A percentile compares a stretch with the other conserved stretches of the same genome.
These are phyloP conservation scores for Eurytoma californica DNA, from an alignment of 2,888 invertebrate species.

Conservation along the genomic window DNA sequence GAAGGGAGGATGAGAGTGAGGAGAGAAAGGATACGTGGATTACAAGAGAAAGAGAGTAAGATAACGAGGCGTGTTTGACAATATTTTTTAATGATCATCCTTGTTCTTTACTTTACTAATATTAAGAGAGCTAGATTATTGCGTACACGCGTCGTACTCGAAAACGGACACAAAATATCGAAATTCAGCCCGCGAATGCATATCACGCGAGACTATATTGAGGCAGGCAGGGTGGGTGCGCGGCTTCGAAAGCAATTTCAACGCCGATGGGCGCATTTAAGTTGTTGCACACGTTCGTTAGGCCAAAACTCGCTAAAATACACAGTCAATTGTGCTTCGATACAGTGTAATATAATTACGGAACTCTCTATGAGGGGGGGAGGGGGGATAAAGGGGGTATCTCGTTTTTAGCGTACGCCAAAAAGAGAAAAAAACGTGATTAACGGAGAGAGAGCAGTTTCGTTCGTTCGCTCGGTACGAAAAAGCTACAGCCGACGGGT, in stretches of 20 bases:
- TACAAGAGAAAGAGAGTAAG: constrained; percentile 24
- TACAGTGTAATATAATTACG: constrained; percentile 50
- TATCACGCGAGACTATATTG: no score
- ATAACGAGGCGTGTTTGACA: constrained; percentile 17
- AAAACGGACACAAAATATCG: not conserved
- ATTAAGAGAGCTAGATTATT: not conserved
- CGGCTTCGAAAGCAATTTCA: constrained; percentile 48
- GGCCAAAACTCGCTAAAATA: constrained; percentile 67
- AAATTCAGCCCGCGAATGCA: not conserved
- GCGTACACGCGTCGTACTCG: constrained; percentile 9
- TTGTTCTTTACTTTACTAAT: not conserved
- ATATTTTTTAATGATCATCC: not conserved
- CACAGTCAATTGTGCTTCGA: constrained; percentile 68
- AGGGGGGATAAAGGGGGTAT: no score
- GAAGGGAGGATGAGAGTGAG: no score
- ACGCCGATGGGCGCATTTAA: constrained; percentile 45
- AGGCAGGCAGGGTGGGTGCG: constrained; percentile 29
- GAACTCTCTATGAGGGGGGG: no score
- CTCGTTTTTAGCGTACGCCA: no score
- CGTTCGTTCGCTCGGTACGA: no score
- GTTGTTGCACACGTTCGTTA: constrained; percentile 56
- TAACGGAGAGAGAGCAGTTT: no score
- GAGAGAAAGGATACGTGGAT: no score
- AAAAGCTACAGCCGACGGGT: no score
- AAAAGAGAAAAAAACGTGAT: no score